Evolutionary conservation across 2,113 vertebrate genomes (phyloP).

Genomic region (Microcebus lehilahytsara): DNA sequence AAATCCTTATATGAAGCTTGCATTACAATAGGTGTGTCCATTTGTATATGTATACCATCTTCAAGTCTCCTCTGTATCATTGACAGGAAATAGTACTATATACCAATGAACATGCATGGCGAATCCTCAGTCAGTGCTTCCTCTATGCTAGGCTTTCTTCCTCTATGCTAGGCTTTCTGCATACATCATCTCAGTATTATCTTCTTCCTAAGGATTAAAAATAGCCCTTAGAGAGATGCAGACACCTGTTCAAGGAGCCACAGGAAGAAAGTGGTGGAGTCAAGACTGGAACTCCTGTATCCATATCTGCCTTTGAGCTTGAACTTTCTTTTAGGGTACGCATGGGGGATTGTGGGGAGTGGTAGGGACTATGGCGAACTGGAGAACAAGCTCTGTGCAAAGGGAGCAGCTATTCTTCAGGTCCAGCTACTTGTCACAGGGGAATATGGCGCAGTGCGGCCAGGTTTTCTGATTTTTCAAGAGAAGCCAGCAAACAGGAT

Average conservation of each 20-base stretch:
- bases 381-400: neutral
- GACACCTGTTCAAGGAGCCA: neutral
- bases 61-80: neutral
- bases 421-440: neutral
- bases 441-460: neutral
- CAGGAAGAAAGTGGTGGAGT: neutral
- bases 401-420: neutral
- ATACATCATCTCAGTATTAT: neutral
- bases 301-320: neutral
- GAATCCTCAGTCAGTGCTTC: neutral
- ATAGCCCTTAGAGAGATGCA: neutral
- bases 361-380: neutral
- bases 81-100: neutral
- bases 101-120: neutral
- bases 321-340: neutral
- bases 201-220: neutral
- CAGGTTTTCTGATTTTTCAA: conserved; percentile 1
- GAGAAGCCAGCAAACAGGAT: conserved; percentile 38
- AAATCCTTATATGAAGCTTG: neutral
- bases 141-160: neutral
- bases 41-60: neutral
- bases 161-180: neutral
- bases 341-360: neutral
- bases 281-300: neutral
- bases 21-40: neutral